phyloP scores from a whole-genome alignment of 2,888 invertebrate genomes.

The Anthophora plumipes region DNA sequence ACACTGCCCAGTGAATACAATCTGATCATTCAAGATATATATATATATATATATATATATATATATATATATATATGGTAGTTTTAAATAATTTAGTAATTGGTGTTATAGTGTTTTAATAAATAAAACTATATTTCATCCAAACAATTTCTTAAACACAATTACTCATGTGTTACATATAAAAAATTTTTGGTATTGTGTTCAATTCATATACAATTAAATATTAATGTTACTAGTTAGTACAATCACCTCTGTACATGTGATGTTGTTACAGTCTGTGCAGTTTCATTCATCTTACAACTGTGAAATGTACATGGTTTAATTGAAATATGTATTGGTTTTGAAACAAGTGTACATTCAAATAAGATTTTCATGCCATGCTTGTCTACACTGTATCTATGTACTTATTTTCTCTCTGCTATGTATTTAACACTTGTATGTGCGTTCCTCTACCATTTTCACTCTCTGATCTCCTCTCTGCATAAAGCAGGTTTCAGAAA shows the following conservation, averaged over 20 bases:
- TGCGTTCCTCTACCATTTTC: slow-evolving; percentile 79
- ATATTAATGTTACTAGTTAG: background rate
- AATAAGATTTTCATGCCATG: slow-evolving; percentile 73
- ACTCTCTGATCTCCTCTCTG: slow-evolving; percentile 70
- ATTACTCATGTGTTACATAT: slow-evolving; percentile 1
- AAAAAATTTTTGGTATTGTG: background rate
- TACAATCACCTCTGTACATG: slow-evolving; percentile 4
- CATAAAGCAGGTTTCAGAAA: slow-evolving; percentile 72
- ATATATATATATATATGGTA: too few species aligned
- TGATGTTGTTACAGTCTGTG: background rate
- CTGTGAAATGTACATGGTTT: slow-evolving; percentile 42
- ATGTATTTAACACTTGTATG: slow-evolving; percentile 82
- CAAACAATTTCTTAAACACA: background rate
- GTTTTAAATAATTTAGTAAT: background rate
- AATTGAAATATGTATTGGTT: slow-evolving; percentile 46
- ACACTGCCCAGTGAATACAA: background rate
- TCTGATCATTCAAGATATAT: background rate
- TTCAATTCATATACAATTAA: background rate
- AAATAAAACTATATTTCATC: background rate
- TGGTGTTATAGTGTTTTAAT: background rate
- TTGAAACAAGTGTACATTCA: slow-evolving; percentile 77
- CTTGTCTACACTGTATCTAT: slow-evolving; percentile 81
- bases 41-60: too few species aligned
- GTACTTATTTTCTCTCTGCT: slow-evolving; percentile 80
- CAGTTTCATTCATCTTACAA: slow-evolving; percentile 4